Evolutionary conservation across 2,888 invertebrate genomes (phyloP).

Genomic region (Hirtodrosophila trivittata): DNA sequence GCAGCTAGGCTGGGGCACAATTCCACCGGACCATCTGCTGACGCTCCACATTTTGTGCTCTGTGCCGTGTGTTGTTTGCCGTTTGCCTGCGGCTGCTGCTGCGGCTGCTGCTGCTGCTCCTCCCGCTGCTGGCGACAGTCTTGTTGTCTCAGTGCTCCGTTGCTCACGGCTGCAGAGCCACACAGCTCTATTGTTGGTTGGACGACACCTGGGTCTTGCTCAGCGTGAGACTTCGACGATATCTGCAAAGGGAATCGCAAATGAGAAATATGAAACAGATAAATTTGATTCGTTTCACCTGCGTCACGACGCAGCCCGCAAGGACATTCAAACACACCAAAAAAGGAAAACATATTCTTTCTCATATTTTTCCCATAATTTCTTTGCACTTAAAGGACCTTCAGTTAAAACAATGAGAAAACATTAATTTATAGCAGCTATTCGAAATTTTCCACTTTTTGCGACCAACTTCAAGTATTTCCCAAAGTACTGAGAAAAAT

Average conservation of each 20-base stretch:
- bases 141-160: conserved; percentile 24
- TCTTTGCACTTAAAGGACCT: too few species aligned
- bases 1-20: conserved; percentile 38
- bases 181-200: neutral
- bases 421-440: too few species aligned
- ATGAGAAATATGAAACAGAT: conserved; percentile 21
- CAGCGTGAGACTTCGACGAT: neutral
- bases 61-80: neutral
- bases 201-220: neutral
- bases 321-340: neutral
- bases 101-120: neutral
- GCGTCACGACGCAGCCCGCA: conserved; percentile 19
- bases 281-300: conserved; percentile 20
- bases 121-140: conserved; percentile 18
- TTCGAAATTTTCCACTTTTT: too few species aligned
- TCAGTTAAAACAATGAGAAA: too few species aligned
- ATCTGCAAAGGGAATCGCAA: conserved; percentile 6
- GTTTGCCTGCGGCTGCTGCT: conserved; percentile 1
- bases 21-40: conserved; percentile 36
- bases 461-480: too few species aligned
- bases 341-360: neutral
- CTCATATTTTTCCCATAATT: too few species aligned
- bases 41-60: conserved; percentile 39
- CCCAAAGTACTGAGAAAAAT: too few species aligned
- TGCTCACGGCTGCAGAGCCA: conserved; percentile 3